Evolutionary conservation across 2,797 vertebrate species (phyloP).

Genomic region (Odontamblyopus lacepedii): DNA sequence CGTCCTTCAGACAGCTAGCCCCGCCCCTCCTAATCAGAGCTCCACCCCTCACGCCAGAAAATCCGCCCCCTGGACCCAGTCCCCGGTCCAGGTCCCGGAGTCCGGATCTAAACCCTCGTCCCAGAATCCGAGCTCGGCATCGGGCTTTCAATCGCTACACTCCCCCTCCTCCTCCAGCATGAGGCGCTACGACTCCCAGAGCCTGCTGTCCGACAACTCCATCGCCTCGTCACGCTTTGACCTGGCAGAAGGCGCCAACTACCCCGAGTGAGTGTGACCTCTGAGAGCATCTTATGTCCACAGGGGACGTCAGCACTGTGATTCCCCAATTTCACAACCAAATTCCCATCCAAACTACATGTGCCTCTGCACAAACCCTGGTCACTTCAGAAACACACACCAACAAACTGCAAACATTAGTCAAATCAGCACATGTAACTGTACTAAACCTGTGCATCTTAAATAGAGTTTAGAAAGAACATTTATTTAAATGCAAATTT

Average conservation of each 20-base stretch:
- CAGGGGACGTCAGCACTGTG: too few relatives aligned
- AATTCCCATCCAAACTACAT: too few relatives aligned
- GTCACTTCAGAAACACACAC: too few relatives aligned
- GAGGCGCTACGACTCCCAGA: constrained; percentile 82
- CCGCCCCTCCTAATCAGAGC: neutral
- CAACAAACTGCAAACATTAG: too few relatives aligned
- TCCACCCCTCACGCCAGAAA: constrained; percentile 14
- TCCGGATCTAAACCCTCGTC: constrained; percentile 8
- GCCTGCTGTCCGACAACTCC: constrained; percentile 87
- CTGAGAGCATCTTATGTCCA: too few relatives aligned
- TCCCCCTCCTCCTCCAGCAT: constrained; percentile 19
- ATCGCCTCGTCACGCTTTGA: constrained; percentile 88
- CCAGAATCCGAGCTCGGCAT: constrained; percentile 38
- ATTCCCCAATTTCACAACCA: too few relatives aligned
- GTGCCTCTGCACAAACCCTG: too few relatives aligned
- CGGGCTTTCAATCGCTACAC: neutral
- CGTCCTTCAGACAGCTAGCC: constrained; percentile 3
- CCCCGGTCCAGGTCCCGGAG: constrained; percentile 25
- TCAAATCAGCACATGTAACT: too few relatives aligned
- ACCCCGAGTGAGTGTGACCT: constrained; percentile 70
- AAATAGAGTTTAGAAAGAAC: too few relatives aligned
- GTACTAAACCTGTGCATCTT: too few relatives aligned
- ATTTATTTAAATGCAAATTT: too few relatives aligned
- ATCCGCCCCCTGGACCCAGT: constrained; percentile 18
- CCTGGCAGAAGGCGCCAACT: constrained; percentile 76